Percentiles rank a stretch among this genome's conserved stretches.
Evolutionary conservation across 64 coral and sea anemone genomes (phyloP).

Genomic region (Astreopora myriophthalma): DNA sequence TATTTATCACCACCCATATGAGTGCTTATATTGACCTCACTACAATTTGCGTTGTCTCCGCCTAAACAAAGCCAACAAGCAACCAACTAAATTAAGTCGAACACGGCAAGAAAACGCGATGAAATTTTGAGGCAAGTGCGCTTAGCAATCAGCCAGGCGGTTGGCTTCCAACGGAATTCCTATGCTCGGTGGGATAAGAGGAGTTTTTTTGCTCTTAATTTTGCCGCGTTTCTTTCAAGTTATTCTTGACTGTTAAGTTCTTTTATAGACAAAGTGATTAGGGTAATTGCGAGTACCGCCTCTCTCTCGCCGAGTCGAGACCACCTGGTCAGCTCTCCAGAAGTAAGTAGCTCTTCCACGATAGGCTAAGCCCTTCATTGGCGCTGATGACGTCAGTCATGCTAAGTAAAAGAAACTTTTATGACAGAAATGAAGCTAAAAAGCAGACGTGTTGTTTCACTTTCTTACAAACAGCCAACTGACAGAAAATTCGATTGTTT

Average conservation of each 20-base stretch:
- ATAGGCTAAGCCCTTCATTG: constrained; percentile 9
- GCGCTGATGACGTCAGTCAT: neutral
- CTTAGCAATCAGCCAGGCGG: neutral
- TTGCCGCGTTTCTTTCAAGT: constrained; percentile 62
- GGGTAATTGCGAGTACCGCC: constrained; percentile 85
- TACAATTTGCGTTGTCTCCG: constrained; percentile 62
- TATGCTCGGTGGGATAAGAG: neutral
- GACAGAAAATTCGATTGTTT: constrained; percentile 39
- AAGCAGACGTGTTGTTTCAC: constrained; percentile 10
- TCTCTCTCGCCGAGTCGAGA: constrained; percentile 25
- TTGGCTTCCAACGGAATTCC: neutral
- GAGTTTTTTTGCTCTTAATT: constrained; percentile 31
- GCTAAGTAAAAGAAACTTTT: constrained; percentile 39
- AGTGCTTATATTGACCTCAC: constrained; percentile 73
- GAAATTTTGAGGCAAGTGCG: neutral
- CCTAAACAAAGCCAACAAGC: constrained; percentile 61
- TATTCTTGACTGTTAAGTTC: constrained; percentile 73
- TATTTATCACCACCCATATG: constrained; percentile 84
- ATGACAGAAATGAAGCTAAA: constrained; percentile 3
- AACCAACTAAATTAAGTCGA: constrained; percentile 26
- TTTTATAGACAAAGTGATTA: constrained; percentile 92
- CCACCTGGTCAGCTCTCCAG: constrained; percentile 42
- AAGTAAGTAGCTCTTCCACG: neutral
- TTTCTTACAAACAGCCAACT: neutral
- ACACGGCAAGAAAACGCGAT: neutral